These are phyloP conservation scores for Anagrus nilaparvatae DNA, from an alignment of 1,140 invertebrate genomes.

Conservation along the genomic window DNA sequence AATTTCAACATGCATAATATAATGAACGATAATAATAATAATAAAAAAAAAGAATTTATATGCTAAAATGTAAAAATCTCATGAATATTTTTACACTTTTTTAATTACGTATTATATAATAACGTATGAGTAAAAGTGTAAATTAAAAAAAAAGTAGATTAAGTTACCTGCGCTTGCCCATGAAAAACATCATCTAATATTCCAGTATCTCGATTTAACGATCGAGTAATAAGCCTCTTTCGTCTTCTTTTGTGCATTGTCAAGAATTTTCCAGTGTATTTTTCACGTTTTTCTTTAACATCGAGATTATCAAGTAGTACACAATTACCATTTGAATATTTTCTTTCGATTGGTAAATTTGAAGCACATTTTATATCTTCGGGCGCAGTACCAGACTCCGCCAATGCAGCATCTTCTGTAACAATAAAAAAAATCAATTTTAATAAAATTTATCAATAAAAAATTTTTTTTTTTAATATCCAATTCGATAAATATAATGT, in stretches of 20 bases:
- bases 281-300: slow-evolving; percentile 32
- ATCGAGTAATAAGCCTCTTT: slow-evolving; percentile 53
- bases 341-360: slow-evolving; percentile 19
- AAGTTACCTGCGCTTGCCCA: slow-evolving; percentile 56
- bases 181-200: slow-evolving; percentile 63
- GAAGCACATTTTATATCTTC: no score
- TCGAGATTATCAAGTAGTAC: slow-evolving; percentile 45
- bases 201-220: slow-evolving; percentile 48
- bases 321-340: slow-evolving; percentile 40
- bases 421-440: slow-evolving; percentile 2
- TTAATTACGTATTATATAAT: no score
- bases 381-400: slow-evolving; percentile 13
- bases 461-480: no score
- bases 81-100: no score
- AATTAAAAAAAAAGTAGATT: slow-evolving; percentile 16
- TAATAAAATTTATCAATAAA: no score
- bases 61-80: no score
- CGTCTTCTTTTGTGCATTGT: slow-evolving; percentile 68
- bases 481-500: no score
- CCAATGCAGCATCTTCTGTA: slow-evolving; percentile 19
- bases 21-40: no score
- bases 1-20: no score
- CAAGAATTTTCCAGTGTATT: slow-evolving; percentile 55
- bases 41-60: no score
- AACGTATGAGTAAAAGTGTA: no score